A percentile compares a stretch with the other conserved stretches of the same genome.
These are phyloP conservation scores for Porites lobata DNA, from an alignment of 92 coral and sea anemone species.

Conservation along the genomic window DNA sequence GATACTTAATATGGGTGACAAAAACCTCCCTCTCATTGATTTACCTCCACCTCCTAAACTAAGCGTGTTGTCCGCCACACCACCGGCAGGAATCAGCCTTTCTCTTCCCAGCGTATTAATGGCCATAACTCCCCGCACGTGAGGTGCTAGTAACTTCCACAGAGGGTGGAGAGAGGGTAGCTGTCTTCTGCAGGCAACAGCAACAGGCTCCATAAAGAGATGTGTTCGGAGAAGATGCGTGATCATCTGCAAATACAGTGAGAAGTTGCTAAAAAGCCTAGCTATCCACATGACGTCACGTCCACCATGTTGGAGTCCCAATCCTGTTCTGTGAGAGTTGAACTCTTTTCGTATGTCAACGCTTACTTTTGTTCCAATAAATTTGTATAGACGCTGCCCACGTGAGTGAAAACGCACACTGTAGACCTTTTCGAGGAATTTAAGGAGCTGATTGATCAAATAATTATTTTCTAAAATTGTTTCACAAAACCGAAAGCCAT, in stretches of 20 bases:
- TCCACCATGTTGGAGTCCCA: no score
- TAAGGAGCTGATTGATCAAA: no score
- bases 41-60: conserved; percentile 64
- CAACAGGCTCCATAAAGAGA: conserved; percentile 65
- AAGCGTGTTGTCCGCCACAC: conserved; percentile 51
- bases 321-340: no score
- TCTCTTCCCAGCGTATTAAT: conserved; percentile 63
- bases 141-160: conserved; percentile 62
- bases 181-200: conserved; percentile 57
- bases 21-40: no score
- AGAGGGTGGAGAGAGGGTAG: conserved; percentile 62
- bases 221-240: conserved; percentile 62
- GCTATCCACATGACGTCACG: background rate
- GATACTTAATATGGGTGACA: no score
- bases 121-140: conserved; percentile 54
- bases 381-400: no score
- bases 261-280: background rate
- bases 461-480: no score
- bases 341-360: no score
- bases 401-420: no score
- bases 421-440: no score
- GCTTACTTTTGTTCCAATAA: no score
- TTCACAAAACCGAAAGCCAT: no score
- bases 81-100: conserved; percentile 52
- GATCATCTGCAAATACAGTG: conserved; percentile 39